Evolutionary conservation across 1,140 invertebrate genomes (phyloP).

Genomic region (Batillaria attramentaria): DNA sequence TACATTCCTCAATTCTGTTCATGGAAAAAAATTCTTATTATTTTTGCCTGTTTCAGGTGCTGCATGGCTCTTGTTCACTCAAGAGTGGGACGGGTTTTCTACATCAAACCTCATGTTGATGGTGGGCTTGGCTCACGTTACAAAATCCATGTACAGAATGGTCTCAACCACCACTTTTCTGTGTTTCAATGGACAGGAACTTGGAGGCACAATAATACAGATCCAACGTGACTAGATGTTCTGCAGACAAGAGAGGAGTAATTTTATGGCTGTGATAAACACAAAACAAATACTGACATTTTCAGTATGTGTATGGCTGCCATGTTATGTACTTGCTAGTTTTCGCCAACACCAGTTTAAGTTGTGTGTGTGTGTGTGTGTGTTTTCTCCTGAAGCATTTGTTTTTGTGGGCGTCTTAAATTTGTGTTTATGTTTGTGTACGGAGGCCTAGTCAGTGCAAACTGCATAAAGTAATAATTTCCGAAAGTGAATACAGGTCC

Average conservation of each 20-base stretch:
- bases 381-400: too few species aligned
- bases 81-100: conserved; percentile 87
- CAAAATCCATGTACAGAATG: conserved; percentile 83
- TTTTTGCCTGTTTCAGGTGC: conserved; percentile 71
- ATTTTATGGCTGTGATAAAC: not conserved
- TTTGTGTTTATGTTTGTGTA: too few species aligned
- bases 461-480: too few species aligned
- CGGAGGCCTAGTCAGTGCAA: too few species aligned
- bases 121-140: conserved; percentile 83
- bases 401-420: too few species aligned
- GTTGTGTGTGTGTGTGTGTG: not conserved
- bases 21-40: too few species aligned
- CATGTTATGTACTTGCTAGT: not conserved
- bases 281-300: too few species aligned
- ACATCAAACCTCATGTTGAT: conserved; percentile 75
- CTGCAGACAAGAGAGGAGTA: not conserved
- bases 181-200: conserved; percentile 74
- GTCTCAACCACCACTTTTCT: conserved; percentile 93
- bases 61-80: conserved; percentile 95
- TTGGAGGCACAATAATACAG: not conserved
- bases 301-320: too few species aligned
- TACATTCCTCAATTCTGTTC: too few species aligned
- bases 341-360: not conserved
- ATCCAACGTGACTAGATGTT: not conserved
- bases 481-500: too few species aligned